A percentile compares a stretch with the other conserved stretches of the same genome.
These are phyloP conservation scores for Branchipolynoe longqiensis DNA, from an alignment of 2,888 invertebrate genomes.

Conservation along the genomic window DNA sequence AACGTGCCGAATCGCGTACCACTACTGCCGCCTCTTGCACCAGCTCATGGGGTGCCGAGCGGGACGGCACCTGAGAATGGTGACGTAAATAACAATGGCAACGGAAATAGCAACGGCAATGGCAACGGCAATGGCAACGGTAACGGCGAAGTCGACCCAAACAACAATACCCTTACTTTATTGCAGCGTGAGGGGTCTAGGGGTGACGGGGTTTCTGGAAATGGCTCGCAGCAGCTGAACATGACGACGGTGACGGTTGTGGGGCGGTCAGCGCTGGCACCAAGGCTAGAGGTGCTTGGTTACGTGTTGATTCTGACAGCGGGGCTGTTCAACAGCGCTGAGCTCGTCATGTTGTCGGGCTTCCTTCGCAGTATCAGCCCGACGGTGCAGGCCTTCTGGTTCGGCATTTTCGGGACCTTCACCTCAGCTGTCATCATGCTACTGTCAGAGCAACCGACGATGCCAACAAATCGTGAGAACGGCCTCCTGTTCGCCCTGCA, in stretches of 20 bases:
- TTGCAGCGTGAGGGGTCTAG: no score
- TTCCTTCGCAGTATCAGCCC: background rate
- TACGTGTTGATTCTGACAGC: constrained; percentile 15
- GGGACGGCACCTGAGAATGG: background rate
- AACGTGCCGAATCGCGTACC: background rate
- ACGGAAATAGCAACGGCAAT: background rate
- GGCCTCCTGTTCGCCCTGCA: background rate
- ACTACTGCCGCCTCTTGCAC: no score
- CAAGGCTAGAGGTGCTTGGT: background rate
- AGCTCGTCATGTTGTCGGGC: constrained; percentile 21
- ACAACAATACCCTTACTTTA: background rate
- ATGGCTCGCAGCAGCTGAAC: no score
- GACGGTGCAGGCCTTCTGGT: constrained; percentile 30
- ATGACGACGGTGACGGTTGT: background rate
- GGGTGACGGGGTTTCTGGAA: no score
- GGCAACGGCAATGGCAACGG: background rate
- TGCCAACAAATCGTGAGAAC: background rate
- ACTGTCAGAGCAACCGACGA: background rate
- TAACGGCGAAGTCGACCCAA: background rate
- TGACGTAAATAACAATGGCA: background rate
- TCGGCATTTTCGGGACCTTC: constrained; percentile 17
- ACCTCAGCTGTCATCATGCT: background rate
- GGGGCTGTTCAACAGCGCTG: constrained; percentile 14
- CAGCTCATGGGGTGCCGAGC: background rate
- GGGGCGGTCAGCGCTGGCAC: background rate